Percentiles rank a stretch among this genome's conserved stretches.
These are phyloP conservation scores for Erannis defoliaria DNA, from an alignment of 2,888 invertebrate species.

Conservation along the genomic window DNA sequence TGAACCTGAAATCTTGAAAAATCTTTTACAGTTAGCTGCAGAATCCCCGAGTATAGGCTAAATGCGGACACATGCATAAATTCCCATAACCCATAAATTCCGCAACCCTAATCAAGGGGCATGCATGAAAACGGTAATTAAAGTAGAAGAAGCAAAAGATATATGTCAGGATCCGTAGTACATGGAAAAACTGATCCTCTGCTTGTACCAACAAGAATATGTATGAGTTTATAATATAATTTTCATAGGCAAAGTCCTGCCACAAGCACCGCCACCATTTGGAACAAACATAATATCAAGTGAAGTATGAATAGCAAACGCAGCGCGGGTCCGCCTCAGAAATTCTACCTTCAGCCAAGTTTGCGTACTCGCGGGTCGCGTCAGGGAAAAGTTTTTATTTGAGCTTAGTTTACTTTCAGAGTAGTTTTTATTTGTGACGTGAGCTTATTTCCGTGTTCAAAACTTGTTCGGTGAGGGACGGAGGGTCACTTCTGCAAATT, in stretches of 20 bases:
- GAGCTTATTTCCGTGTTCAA: constrained; percentile 34
- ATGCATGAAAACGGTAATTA: too few species aligned
- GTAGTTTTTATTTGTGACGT: constrained; percentile 37
- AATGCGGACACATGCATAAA: too few species aligned
- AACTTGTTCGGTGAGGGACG: constrained; percentile 25
- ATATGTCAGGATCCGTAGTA: too few species aligned
- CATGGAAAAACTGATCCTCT: too few species aligned
- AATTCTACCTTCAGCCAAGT: background rate
- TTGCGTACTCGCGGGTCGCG: constrained; percentile 9
- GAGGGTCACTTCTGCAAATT: constrained; percentile 30
- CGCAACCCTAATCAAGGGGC: too few species aligned
- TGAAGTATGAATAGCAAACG: constrained; percentile 13
- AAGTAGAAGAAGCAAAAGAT: too few species aligned
- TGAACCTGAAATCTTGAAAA: too few species aligned
- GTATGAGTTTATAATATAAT: too few species aligned
- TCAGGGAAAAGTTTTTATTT: constrained; percentile 27
- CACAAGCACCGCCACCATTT: background rate
- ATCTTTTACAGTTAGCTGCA: too few species aligned
- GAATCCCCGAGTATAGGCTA: too few species aligned
- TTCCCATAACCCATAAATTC: too few species aligned
- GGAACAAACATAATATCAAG: constrained; percentile 2
- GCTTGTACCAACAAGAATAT: too few species aligned
- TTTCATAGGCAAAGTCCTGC: constrained; percentile 1
- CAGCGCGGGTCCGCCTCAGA: background rate
- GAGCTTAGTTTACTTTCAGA: constrained; percentile 29